Conservation (phyloP, 2,888 invertebrate genomes). For the Aproaerema taeniolella region DNA sequence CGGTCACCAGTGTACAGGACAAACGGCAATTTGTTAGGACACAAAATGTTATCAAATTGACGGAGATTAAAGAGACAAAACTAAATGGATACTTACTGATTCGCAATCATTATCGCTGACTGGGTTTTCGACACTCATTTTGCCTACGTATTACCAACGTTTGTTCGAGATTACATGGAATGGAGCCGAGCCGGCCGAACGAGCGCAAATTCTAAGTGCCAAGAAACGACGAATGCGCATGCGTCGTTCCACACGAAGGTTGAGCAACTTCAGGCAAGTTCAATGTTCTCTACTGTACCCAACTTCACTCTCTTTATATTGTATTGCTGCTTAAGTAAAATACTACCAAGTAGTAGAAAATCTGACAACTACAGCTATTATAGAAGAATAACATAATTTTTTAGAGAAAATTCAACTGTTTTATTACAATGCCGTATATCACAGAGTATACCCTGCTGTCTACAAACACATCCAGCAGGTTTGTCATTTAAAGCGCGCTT, state of each 20-base stretch:
- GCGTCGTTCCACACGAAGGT: conserved; percentile 52
- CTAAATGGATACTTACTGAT: conserved; percentile 74
- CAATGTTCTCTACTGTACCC: conserved; percentile 36
- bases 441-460: too few species aligned
- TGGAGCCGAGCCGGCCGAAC: conserved; percentile 22
- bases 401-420: too few species aligned
- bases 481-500: too few species aligned
- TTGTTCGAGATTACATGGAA: conserved; percentile 33
- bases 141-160: conserved; percentile 70
- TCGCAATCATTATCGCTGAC: conserved; percentile 76
- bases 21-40: conserved; percentile 20
- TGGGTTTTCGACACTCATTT: conserved; percentile 82
- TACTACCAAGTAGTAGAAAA: conserved; percentile 3
- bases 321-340: background rate
- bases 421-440: too few species aligned
- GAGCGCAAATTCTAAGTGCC: conserved; percentile 76
- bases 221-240: conserved; percentile 78
- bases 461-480: too few species aligned
- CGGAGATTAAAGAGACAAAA: conserved; percentile 22
- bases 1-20: conserved; percentile 70
- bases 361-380: too few species aligned
- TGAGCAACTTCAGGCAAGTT: conserved; percentile 49
- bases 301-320: conserved; percentile 19
- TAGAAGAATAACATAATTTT: too few species aligned
- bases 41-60: conserved; percentile 22